A percentile compares a stretch with the other conserved stretches of the same genome.
These are phyloP conservation scores for Sinodicranocentrus sp. DNA, from an alignment of 2,888 invertebrate genomes.

Conservation along the genomic window DNA sequence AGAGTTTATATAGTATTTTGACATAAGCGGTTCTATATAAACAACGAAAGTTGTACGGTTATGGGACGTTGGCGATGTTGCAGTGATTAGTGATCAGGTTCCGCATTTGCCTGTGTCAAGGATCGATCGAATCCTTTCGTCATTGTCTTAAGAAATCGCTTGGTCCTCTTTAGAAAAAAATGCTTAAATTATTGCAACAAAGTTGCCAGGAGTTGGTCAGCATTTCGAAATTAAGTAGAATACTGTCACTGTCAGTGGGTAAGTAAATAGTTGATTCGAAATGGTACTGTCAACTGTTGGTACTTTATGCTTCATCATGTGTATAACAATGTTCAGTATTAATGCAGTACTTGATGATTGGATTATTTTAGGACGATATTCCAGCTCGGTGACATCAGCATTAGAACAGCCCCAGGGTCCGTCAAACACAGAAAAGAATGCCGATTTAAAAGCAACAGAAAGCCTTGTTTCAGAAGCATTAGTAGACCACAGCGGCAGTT, in stretches of 20 bases:
- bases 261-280: neutral
- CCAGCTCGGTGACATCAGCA: neutral
- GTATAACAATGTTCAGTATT: neutral
- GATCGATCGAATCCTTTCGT: too few relatives aligned
- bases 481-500: neutral
- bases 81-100: too few relatives aligned
- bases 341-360: neutral
- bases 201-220: neutral
- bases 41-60: too few relatives aligned
- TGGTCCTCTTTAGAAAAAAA: too few relatives aligned
- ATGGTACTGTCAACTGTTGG: neutral
- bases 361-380: neutral
- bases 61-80: too few relatives aligned
- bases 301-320: neutral
- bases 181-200: constrained; percentile 30
- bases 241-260: neutral
- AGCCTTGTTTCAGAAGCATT: neutral
- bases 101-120: too few relatives aligned
- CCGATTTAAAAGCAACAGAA: neutral
- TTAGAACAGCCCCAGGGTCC: neutral
- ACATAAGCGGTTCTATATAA: too few relatives aligned
- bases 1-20: too few relatives aligned
- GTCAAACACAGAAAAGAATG: neutral
- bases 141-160: too few relatives aligned
- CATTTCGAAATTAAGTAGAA: constrained; percentile 2